A percentile compares a stretch with the other conserved stretches of the same genome.
Conservation (phyloP, 37 sponge, comb jelly and placozoan genomes). For the Spongilla lacustris region DNA sequence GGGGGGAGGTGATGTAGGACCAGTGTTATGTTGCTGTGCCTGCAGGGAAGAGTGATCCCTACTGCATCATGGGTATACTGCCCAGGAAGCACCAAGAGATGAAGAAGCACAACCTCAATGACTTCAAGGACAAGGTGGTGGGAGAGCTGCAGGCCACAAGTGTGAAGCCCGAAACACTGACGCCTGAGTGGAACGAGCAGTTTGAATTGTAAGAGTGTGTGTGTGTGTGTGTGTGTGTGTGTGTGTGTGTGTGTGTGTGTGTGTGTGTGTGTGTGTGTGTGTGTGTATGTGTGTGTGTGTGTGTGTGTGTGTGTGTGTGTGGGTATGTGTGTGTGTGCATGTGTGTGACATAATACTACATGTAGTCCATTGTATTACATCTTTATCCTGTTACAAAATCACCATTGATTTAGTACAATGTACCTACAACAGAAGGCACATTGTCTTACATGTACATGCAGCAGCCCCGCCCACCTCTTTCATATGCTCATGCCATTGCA, state of each 20-base stretch:
- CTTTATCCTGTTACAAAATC: no score
- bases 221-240: not conserved
- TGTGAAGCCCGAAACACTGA: constrained; percentile 48
- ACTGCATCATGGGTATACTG: constrained; percentile 48
- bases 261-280: constrained; percentile 19
- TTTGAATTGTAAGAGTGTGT: constrained; percentile 52
- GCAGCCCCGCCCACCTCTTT: no score
- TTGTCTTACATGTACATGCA: no score
- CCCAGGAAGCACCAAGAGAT: constrained; percentile 4
- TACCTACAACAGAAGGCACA: no score
- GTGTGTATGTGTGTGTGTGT: constrained; percentile 1
- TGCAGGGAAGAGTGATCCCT: constrained; percentile 74
- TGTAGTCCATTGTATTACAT: not conserved
- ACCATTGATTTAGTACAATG: no score
- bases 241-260: constrained; percentile 4
- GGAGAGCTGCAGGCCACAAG: constrained; percentile 13
- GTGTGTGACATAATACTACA: not conserved
- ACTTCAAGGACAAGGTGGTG: constrained; percentile 44
- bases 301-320: no score
- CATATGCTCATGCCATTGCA: no score
- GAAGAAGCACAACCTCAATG: constrained; percentile 22
- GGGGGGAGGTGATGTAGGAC: not conserved
- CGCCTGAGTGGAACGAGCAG: constrained; percentile 64
- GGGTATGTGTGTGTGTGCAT: constrained; percentile 10
- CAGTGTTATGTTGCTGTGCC: no score